Conservation (phyloP, 2,888 invertebrate species). For the Aromia moschata region DNA sequence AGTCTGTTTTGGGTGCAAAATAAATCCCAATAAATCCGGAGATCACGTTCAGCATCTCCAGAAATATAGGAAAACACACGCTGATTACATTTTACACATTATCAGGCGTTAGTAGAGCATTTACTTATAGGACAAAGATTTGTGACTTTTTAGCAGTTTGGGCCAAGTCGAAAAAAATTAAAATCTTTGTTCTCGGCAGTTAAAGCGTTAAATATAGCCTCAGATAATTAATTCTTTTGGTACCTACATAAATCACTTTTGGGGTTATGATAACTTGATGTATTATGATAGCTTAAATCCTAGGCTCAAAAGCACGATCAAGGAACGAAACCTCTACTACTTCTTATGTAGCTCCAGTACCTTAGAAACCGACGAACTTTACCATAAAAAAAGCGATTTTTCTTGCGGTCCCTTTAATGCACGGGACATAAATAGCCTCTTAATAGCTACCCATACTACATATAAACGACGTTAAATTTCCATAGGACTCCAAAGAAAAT, state of each 20-base stretch:
- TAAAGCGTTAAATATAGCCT: neutral
- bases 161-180: too few relatives aligned
- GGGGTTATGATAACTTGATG: neutral
- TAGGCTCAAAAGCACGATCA: neutral
- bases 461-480: conserved; percentile 13
- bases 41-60: too few relatives aligned
- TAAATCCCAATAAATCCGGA: too few relatives aligned
- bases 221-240: neutral
- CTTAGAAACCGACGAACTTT: conserved; percentile 1
- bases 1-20: too few relatives aligned
- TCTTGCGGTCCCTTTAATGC: conserved; percentile 9
- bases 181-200: too few relatives aligned
- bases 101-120: too few relatives aligned
- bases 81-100: too few relatives aligned
- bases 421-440: conserved; percentile 12
- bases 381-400: conserved; percentile 16
- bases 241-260: neutral
- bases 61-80: too few relatives aligned
- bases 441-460: conserved; percentile 1
- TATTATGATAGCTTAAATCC: too few relatives aligned
- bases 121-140: too few relatives aligned
- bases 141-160: too few relatives aligned
- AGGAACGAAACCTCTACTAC: neutral
- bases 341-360: neutral
- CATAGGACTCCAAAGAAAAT: conserved; percentile 11